Evolutionary conservation across 2,113 vertebrate species (phyloP).

Genomic region (Pachycephala philippinensis): DNA sequence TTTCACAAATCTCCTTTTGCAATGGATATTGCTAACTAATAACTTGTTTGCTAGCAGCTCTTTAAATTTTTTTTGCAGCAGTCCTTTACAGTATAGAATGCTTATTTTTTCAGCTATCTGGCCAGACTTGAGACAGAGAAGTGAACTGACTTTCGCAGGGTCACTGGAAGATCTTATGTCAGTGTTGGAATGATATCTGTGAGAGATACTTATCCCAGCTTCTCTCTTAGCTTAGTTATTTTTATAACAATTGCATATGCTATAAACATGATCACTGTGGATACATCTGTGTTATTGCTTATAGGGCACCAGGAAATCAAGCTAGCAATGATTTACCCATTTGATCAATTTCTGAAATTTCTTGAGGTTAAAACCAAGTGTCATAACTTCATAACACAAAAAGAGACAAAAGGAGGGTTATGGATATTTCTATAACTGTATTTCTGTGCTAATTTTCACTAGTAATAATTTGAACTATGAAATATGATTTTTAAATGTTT

Average conservation of each 20-base stretch:
- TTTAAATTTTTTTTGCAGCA: background rate
- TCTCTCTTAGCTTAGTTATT: background rate
- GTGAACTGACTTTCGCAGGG: background rate
- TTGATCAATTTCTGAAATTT: background rate
- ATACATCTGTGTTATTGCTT: background rate
- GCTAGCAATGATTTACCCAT: background rate
- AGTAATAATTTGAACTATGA: background rate
- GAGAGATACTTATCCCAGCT: background rate
- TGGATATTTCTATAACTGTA: background rate
- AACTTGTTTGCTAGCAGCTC: background rate
- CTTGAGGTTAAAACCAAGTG: background rate
- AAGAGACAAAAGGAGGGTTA: background rate
- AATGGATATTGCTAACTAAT: background rate
- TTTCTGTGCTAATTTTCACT: background rate
- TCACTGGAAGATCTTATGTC: background rate
- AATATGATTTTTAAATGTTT: background rate
- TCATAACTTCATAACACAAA: background rate
- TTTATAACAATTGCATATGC: background rate
- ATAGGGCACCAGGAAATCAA: background rate
- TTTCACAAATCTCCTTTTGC: background rate
- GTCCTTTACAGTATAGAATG: background rate
- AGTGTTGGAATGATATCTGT: background rate
- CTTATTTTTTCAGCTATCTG: background rate
- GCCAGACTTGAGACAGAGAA: background rate
- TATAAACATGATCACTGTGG: background rate